These are phyloP conservation scores for Myxocyprinus asiaticus DNA, from an alignment of 2,113 vertebrate genomes.

Conservation along the genomic window DNA sequence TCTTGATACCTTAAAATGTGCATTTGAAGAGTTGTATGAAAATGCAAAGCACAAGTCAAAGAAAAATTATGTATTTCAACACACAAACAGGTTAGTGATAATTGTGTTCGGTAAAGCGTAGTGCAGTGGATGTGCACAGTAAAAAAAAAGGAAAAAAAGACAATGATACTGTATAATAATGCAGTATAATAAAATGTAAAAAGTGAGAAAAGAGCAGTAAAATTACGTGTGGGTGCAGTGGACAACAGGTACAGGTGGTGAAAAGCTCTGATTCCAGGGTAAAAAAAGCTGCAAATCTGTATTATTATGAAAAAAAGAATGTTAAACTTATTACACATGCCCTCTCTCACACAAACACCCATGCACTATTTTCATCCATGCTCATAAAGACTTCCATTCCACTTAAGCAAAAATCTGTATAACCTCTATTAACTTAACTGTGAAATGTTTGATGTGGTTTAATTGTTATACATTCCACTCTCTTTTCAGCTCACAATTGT, in stretches of 20 bases:
- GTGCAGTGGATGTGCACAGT: too few species aligned
- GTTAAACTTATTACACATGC: not conserved
- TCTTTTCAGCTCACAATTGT: not conserved
- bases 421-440: not conserved
- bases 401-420: not conserved
- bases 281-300: too few species aligned
- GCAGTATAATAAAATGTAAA: not conserved
- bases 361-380: not conserved
- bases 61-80: not conserved
- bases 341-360: not conserved
- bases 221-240: not conserved
- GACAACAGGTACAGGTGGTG: not conserved
- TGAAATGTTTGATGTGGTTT: not conserved
- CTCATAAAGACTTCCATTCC: not conserved
- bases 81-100: not conserved
- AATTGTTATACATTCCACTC: conserved; percentile 23
- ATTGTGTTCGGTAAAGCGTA: not conserved
- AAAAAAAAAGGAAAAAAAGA: not conserved
- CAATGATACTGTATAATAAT: not conserved
- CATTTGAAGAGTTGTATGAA: not conserved
- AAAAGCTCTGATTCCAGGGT: not conserved
- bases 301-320: too few species aligned
- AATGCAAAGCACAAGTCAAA: not conserved
- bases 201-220: not conserved
- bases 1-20: conserved; percentile 23